Conservation (phyloP, 2,888 invertebrate genomes). For the Autographa gamma region DNA sequence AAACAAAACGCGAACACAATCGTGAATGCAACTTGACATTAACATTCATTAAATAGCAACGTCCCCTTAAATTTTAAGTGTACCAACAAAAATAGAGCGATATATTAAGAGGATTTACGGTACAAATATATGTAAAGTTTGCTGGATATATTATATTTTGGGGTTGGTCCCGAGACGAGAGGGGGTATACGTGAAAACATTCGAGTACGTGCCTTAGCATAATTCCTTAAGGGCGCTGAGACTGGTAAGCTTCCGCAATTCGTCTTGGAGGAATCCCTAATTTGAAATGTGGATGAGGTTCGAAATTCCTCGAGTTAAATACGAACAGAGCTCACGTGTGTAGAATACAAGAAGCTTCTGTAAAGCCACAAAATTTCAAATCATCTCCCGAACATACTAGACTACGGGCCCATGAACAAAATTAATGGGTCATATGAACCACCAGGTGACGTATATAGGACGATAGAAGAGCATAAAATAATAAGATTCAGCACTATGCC, state of each 20-base stretch:
- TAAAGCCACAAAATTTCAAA: background rate
- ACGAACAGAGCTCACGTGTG: constrained; percentile 28
- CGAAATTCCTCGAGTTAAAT: constrained; percentile 74
- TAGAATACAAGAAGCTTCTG: constrained; percentile 4
- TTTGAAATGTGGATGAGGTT: constrained; percentile 87
- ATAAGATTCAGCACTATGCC: no score
- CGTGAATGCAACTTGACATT: constrained; percentile 81
- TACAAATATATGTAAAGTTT: constrained; percentile 90
- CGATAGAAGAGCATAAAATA: no score
- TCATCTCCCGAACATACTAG: background rate
- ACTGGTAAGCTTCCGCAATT: constrained; percentile 85
- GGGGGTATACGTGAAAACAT: constrained; percentile 87
- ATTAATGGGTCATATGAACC: no score
- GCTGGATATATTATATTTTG: constrained; percentile 88
- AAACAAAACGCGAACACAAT: constrained; percentile 76
- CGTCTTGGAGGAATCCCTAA: constrained; percentile 88
- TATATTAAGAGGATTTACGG: constrained; percentile 88
- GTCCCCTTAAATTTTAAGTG: constrained; percentile 84
- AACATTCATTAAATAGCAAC: constrained; percentile 86
- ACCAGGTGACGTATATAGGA: no score
- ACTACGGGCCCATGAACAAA: no score
- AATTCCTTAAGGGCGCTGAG: constrained; percentile 85
- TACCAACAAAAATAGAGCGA: constrained; percentile 88
- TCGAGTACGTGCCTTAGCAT: constrained; percentile 87
- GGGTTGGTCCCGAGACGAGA: constrained; percentile 84